Conservation (phyloP, 2,113 vertebrate species). For the Leptocoma aspasia region DNA sequence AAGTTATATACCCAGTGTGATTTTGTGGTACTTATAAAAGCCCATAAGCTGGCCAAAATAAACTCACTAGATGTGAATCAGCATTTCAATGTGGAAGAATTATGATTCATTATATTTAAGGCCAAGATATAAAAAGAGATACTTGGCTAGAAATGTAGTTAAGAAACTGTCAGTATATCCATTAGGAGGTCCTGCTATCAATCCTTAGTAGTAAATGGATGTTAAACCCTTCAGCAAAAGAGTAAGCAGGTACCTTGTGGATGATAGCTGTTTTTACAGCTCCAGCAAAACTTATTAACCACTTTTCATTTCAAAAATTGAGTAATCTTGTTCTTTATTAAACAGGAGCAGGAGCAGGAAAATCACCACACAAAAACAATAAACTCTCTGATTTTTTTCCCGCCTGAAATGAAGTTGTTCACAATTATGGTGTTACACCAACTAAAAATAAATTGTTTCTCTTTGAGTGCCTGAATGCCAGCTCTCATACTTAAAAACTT, state of each 20-base stretch:
- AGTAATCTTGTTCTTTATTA: not conserved
- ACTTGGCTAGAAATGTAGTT: not conserved
- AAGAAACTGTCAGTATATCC: conserved; percentile 4
- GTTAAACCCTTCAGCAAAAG: not conserved
- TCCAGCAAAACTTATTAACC: not conserved
- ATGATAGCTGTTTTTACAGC: not conserved
- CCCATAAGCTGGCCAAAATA: not conserved
- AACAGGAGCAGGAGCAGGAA: not conserved
- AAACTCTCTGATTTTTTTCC: not conserved
- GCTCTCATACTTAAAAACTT: not conserved
- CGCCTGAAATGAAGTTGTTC: not conserved
- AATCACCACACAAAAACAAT: not conserved
- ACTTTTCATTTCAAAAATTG: not conserved
- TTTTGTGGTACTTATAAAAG: not conserved
- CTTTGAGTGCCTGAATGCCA: not conserved
- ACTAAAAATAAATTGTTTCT: not conserved
- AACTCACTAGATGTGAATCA: conserved; percentile 7
- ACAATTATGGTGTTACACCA: not conserved
- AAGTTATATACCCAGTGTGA: not conserved
- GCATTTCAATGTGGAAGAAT: conserved; percentile 1
- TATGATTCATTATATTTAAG: conserved; percentile 5
- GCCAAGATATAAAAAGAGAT: not conserved
- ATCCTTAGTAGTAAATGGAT: not conserved
- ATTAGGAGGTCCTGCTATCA: conserved; percentile 2
- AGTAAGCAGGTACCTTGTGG: not conserved